Conservation (phyloP, 2,113 vertebrate genomes). For the Chloebia gouldiae region DNA sequence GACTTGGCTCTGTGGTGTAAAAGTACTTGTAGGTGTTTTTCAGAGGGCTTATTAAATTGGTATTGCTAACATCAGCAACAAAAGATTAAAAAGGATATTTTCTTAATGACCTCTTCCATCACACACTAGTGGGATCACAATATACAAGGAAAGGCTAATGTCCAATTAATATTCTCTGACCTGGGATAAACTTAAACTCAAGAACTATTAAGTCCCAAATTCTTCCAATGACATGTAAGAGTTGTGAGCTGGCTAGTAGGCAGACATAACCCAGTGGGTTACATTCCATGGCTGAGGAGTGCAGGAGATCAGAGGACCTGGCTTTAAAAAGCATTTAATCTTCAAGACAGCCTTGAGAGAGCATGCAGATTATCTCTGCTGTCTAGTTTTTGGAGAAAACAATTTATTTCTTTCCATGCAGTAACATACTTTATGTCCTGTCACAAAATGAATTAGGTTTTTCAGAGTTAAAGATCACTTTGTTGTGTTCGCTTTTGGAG, state of each 20-base stretch:
- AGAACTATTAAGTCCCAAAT: background rate
- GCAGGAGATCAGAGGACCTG: background rate
- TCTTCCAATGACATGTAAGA: background rate
- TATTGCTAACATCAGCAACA: background rate
- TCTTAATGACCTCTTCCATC: constrained; percentile 36
- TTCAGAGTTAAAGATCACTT: background rate
- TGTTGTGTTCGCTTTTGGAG: background rate
- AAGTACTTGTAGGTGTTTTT: background rate
- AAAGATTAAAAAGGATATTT: constrained; percentile 7
- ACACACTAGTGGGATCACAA: background rate
- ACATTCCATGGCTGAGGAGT: background rate
- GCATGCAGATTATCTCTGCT: background rate
- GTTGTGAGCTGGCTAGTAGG: background rate
- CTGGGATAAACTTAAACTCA: constrained; percentile 6
- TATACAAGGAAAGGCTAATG: constrained; percentile 17
- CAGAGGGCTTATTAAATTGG: background rate
- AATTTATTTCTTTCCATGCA: background rate
- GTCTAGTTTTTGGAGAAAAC: background rate
- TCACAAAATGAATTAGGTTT: background rate
- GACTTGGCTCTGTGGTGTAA: background rate
- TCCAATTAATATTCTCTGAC: constrained; percentile 43
- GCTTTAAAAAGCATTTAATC: constrained; percentile 24
- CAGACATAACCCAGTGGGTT: background rate
- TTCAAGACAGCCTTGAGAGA: background rate
- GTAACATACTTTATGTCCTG: background rate